Base-by-base conservation (phyloP, 2,888 invertebrate genomes). In the Synergus umbraculus region DNA sequence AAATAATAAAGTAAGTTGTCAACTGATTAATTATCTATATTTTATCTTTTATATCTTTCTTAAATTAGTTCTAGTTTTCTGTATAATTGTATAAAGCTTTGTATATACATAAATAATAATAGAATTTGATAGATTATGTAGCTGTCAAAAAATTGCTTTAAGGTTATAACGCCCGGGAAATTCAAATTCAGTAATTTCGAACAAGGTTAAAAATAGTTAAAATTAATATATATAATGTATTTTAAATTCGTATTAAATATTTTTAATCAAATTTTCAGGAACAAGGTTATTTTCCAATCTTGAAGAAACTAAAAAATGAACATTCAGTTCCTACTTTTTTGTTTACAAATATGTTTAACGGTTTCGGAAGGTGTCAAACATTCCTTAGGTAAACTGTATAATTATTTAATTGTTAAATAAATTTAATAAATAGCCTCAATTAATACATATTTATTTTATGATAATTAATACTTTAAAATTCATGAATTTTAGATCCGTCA, bases 401-500 rank as follows among this genome's bases (percentile, higher is more conserved):
- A 67, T 67, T 73, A 41, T 9, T 65, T 65, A 15, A 12, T 7
- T 15, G 15, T 7, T 49, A 69, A 46, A 8, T 13, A 8, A 41
- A 15, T 58, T 58, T 12, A 29, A 41, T 37, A 0, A 41, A 37
- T 49, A n/a, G 15, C 15, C 41, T 60, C 44, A 15, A 7, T 46
- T 22, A 64, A 46, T 58, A 67, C 43, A 63, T 43, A 78, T 63
- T 63, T 76, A 60, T 69, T 69, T 7, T 64, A 0, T 37, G 37
- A 5, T 1, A 76, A 43, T 15, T 73, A 69, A 63, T 78, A 77
- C 76, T 78, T 81, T 78, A 86, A 78, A 84, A 86, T 43, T 77
- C 58, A 18, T 82, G 93, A 93, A 91, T 94, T 94, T 2, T 93
- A 94, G 95, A 94, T 88, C 93, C 93, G 66, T 92, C 92, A 82